Conservation (phyloP, 2,113 vertebrate species). For the Myotis yumanensis region DNA sequence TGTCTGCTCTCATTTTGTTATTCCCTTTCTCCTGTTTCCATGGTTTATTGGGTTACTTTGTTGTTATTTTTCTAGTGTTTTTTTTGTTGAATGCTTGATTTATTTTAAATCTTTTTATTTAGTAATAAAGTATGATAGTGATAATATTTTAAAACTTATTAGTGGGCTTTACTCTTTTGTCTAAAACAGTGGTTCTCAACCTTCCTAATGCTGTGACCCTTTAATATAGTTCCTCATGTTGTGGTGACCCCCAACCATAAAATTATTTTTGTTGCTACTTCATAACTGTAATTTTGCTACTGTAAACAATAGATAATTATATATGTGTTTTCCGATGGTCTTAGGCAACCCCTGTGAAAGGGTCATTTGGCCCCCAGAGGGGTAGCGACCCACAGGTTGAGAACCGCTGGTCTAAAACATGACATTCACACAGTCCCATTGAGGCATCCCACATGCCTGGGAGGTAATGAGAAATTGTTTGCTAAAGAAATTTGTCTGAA, state of each 20-base stretch:
- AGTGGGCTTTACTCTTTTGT: not conserved
- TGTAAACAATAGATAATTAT: too few relatives aligned
- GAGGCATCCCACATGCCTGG: not conserved
- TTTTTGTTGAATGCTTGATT: not conserved
- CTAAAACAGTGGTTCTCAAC: not conserved
- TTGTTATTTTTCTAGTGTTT: not conserved
- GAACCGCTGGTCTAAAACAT: not conserved
- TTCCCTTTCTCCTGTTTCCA: not conserved
- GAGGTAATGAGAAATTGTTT: not conserved
- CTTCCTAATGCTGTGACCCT: too few relatives aligned
- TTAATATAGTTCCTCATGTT: too few relatives aligned
- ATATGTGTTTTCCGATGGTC: too few relatives aligned
- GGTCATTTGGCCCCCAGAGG: too few relatives aligned
- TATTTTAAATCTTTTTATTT: not conserved
- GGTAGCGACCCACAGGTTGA: too few relatives aligned
- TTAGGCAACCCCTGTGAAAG: too few relatives aligned
- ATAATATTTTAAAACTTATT: not conserved
- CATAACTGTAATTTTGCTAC: too few relatives aligned
- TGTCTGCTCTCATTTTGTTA: not conserved
- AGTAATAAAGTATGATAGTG: not conserved
- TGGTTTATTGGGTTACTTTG: not conserved
- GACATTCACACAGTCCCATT: not conserved
- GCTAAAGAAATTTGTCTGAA: not conserved
- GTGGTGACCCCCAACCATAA: too few relatives aligned
- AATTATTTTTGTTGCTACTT: too few relatives aligned